Conservation (phyloP, 2,797 vertebrate species). For the Coregonus sp. region DNA sequence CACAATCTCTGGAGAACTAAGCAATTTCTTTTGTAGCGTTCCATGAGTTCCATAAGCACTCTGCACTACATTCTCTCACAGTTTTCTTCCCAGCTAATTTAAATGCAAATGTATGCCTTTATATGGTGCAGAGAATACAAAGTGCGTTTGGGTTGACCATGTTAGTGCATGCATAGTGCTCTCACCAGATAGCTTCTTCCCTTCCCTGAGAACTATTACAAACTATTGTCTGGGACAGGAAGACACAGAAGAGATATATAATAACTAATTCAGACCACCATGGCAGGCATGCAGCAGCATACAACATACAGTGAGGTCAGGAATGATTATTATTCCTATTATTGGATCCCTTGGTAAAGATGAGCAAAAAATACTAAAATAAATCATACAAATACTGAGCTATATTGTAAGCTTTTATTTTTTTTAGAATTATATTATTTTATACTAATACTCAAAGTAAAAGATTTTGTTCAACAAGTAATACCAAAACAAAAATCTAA, state of each 20-base stretch:
- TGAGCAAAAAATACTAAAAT: too few species aligned
- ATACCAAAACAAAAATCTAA: too few species aligned
- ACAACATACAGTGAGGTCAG: background rate
- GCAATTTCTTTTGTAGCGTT: slow-evolving; percentile 53
- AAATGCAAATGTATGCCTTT: slow-evolving; percentile 62
- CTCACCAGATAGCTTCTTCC: slow-evolving; percentile 12
- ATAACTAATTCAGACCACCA: background rate
- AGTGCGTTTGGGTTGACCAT: slow-evolving; percentile 43
- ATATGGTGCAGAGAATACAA: slow-evolving; percentile 29
- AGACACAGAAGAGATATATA: background rate
- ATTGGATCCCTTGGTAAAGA: too few species aligned
- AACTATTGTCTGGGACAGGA: background rate
- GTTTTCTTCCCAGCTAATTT: slow-evolving; percentile 54
- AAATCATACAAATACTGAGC: too few species aligned
- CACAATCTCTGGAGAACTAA: slow-evolving; percentile 39
- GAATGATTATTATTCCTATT: too few species aligned
- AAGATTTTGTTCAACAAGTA: too few species aligned
- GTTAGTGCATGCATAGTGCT: slow-evolving; percentile 22
- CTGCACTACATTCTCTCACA: slow-evolving; percentile 32
- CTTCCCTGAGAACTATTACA: slow-evolving; percentile 7
- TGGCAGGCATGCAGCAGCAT: too few species aligned
- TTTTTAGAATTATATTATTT: too few species aligned
- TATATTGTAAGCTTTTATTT: too few species aligned
- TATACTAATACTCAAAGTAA: too few species aligned
- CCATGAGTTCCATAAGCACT: slow-evolving; percentile 27